phyloP scores from a whole-genome alignment of 2,888 invertebrate genomes.

The Candidula unifasciata region DNA sequence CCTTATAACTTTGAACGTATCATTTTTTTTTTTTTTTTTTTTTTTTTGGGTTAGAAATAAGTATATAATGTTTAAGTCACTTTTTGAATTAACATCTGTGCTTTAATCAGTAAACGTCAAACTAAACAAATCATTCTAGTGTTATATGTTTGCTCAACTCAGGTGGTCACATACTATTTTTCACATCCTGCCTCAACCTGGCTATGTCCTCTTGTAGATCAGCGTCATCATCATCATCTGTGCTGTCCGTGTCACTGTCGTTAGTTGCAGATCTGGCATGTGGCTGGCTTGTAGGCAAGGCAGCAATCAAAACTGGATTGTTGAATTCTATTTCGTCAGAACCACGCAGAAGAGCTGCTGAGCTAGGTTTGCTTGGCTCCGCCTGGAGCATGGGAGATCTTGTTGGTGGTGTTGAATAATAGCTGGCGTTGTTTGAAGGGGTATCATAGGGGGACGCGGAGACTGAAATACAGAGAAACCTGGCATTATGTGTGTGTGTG shows the following conservation, averaged over 20 bases:
- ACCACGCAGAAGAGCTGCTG: neutral
- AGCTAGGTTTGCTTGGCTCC: neutral
- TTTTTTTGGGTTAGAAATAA: no score
- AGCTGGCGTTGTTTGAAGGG: slow-evolving; percentile 10
- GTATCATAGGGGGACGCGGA: neutral
- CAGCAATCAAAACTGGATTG: neutral
- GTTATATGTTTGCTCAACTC: no score
- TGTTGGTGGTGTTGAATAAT: slow-evolving; percentile 1
- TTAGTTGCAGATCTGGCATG: neutral
- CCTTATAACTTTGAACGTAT: no score
- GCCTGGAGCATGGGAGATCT: neutral
- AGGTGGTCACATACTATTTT: neutral
- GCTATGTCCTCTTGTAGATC: slow-evolving; percentile 13
- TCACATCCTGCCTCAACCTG: neutral
- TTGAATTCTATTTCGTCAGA: neutral
- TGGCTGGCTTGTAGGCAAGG: no score
- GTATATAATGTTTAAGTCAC: no score
- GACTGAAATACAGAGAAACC: slow-evolving; percentile 27
- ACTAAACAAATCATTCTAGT: no score
- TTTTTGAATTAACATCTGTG: no score
- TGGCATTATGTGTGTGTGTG: no score
- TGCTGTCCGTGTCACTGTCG: neutral
- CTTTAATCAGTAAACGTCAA: no score
- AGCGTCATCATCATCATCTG: neutral
- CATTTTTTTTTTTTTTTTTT: no score